phyloP scores from a whole-genome alignment of 2,888 invertebrate genomes.

The Euzetes globulus region DNA sequence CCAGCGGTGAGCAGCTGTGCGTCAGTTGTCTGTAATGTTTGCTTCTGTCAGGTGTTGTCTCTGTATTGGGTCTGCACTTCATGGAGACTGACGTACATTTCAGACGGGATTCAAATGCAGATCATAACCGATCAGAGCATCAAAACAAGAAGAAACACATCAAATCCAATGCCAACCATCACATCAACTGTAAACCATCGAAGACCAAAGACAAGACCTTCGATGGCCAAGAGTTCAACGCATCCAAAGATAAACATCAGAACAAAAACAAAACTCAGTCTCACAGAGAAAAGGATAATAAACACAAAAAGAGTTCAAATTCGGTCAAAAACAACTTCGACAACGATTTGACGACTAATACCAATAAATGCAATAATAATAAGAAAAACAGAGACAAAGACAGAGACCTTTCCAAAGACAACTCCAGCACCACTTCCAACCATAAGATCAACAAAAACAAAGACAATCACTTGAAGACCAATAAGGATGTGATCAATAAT shows the following conservation, averaged over 20 bases:
- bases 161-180: background rate
- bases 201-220: background rate
- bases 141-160: background rate
- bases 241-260: constrained; percentile 9
- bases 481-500: constrained; percentile 5
- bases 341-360: background rate
- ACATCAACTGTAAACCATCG: background rate
- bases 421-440: background rate
- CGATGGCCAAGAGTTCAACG: background rate
- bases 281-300: background rate
- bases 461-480: background rate
- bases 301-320: background rate
- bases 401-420: background rate
- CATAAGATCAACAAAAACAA: constrained; percentile 12
- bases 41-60: background rate
- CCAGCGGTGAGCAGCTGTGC: background rate
- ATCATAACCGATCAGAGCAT: background rate
- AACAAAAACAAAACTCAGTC: background rate
- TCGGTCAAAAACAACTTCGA: background rate
- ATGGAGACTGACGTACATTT: background rate
- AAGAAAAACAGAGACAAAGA: background rate
- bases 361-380: constrained; percentile 3
- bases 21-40: too few relatives aligned
- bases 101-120: background rate
- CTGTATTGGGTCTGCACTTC: background rate